These are phyloP conservation scores for Bombus terrestris DNA, from an alignment of 1,140 invertebrate species.

Conservation along the genomic window DNA sequence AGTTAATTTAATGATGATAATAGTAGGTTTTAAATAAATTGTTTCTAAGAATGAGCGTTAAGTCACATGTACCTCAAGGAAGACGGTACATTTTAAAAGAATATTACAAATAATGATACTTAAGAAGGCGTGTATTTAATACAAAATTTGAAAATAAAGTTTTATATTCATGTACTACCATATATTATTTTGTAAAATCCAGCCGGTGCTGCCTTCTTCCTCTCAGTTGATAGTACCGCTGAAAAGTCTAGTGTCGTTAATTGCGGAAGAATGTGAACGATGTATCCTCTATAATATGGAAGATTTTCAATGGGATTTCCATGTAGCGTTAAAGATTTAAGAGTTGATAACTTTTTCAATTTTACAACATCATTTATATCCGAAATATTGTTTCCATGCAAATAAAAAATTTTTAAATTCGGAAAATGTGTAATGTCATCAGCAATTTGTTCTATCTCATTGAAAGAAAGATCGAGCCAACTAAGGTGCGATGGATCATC, in stretches of 20 bases:
- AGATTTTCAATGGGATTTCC: constrained; percentile 83
- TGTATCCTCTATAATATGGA: constrained; percentile 79
- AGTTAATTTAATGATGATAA: constrained; percentile 32
- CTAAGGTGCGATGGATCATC: constrained; percentile 78
- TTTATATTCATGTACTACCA: constrained; percentile 61
- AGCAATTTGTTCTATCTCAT: constrained; percentile 80
- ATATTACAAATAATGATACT: constrained; percentile 56
- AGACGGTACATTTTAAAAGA: constrained; percentile 56
- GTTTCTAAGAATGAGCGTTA: neutral
- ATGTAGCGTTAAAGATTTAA: constrained; percentile 83
- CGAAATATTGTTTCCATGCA: constrained; percentile 83
- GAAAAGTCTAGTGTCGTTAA: constrained; percentile 82
- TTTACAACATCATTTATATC: constrained; percentile 78
- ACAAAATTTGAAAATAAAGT: constrained; percentile 60
- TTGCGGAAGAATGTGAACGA: constrained; percentile 82
- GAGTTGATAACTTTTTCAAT: constrained; percentile 75
- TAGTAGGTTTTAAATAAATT: constrained; percentile 33
- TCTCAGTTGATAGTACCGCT: constrained; percentile 74
- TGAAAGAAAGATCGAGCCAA: constrained; percentile 84
- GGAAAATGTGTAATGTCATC: constrained; percentile 76
- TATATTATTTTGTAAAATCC: constrained; percentile 71
- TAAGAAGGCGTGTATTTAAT: constrained; percentile 47
- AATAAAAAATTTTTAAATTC: constrained; percentile 80
- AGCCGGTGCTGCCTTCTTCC: constrained; percentile 69
- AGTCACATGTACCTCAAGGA: constrained; percentile 34